Conservation (phyloP, 2,888 invertebrate genomes). For the Metacarcinus magister region DNA sequence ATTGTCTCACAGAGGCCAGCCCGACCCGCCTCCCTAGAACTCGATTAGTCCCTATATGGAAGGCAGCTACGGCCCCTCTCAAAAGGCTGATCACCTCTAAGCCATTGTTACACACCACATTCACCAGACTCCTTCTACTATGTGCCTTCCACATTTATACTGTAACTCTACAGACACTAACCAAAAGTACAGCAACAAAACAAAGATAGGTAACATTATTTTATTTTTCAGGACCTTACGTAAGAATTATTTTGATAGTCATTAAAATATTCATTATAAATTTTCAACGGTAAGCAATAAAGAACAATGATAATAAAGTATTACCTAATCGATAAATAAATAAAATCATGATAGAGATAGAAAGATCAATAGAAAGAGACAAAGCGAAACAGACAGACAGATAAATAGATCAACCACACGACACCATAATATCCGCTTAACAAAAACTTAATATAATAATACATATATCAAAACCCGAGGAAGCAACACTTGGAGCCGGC, state of each 20-base stretch:
- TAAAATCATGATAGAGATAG: background rate
- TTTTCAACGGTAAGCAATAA: background rate
- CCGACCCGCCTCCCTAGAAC: slow-evolving; percentile 65
- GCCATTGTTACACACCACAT: slow-evolving; percentile 65
- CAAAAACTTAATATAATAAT: background rate
- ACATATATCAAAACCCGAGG: background rate
- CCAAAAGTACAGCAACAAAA: background rate
- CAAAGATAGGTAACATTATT: background rate
- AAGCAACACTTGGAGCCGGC: background rate
- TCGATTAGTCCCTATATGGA: slow-evolving; percentile 80
- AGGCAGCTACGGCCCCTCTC: slow-evolving; percentile 72
- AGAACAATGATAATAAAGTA: background rate
- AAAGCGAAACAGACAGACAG: background rate
- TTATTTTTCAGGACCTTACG: background rate
- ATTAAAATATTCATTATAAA: background rate
- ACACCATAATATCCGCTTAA: background rate
- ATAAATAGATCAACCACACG: background rate
- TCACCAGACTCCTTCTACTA: background rate
- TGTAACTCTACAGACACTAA: background rate
- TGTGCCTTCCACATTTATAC: background rate
- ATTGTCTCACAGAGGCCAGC: slow-evolving; percentile 71
- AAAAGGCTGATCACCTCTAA: slow-evolving; percentile 71
- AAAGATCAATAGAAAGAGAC: background rate
- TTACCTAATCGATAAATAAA: too few relatives aligned
- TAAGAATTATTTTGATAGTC: background rate